Evolutionary conservation across 2,888 invertebrate species (phyloP).

Genomic region (Ectemnius continuus): DNA sequence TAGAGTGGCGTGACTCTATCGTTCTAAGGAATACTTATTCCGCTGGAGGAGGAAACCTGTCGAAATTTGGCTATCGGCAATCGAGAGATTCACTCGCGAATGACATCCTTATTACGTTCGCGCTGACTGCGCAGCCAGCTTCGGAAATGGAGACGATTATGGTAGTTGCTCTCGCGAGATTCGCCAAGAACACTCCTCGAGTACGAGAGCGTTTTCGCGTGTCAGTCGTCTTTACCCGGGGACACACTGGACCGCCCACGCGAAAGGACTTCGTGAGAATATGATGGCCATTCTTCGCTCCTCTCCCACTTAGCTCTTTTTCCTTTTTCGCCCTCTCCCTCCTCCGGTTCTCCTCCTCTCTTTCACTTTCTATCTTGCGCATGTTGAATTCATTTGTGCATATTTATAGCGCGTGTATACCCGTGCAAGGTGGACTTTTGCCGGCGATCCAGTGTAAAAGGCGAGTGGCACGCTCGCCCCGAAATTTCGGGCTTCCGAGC

Average conservation of each 20-base stretch:
- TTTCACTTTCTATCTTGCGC: neutral
- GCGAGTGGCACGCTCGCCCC: neutral
- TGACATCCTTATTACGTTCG: constrained; percentile 11
- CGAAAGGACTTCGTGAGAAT: constrained; percentile 22
- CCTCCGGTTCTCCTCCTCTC: neutral
- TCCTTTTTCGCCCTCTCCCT: neutral
- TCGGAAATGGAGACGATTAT: constrained; percentile 36
- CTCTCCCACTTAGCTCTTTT: too few species aligned
- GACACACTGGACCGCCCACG: constrained; percentile 17
- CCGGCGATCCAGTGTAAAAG: neutral
- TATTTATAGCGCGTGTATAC: neutral
- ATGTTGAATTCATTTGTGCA: neutral
- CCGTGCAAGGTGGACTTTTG: neutral
- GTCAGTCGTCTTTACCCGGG: constrained; percentile 34
- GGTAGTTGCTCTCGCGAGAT: constrained; percentile 41
- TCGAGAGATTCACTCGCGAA: constrained; percentile 1
- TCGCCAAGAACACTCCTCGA: constrained; percentile 30
- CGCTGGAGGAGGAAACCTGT: neutral
- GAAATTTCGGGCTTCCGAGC: neutral
- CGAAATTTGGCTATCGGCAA: neutral
- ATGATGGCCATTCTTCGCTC: constrained; percentile 2
- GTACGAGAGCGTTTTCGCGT: constrained; percentile 30
- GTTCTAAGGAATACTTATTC: too few species aligned
- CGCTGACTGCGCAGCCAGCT: neutral
- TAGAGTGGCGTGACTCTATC: too few species aligned